Conservation (phyloP, 2,113 vertebrate species). For the Thymallus thymallus region DNA sequence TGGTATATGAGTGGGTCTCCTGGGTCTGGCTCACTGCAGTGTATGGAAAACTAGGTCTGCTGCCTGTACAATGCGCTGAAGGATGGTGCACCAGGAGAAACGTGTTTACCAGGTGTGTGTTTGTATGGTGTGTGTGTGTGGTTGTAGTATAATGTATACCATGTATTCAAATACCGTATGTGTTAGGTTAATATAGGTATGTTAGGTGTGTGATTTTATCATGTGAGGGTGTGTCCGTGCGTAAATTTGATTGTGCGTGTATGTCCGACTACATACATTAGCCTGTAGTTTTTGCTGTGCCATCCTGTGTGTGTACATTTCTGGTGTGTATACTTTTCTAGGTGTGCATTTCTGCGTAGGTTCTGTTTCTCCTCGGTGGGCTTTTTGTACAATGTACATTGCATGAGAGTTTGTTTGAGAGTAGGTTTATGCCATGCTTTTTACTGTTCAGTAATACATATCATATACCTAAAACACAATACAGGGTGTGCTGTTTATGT, state of each 20-base stretch:
- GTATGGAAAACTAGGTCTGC: slow-evolving; percentile 65
- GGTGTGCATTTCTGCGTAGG: no score
- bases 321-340: slow-evolving; percentile 1
- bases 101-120: slow-evolving; percentile 77
- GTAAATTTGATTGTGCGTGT: not conserved
- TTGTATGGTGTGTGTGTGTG: no score
- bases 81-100: slow-evolving; percentile 80
- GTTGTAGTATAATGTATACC: not conserved
- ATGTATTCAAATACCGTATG: not conserved
- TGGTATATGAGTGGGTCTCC: slow-evolving; percentile 70
- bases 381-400: no score
- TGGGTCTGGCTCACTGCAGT: slow-evolving; percentile 75
- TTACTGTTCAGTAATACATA: no score
- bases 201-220: not conserved
- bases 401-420: no score
- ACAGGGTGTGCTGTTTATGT: no score
- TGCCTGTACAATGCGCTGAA: slow-evolving; percentile 70
- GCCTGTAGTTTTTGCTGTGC: not conserved
- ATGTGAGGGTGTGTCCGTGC: slow-evolving; percentile 43
- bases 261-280: not conserved
- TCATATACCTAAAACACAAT: no score
- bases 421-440: no score
- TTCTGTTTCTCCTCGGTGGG: no score
- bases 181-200: not conserved
- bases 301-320: not conserved